These are phyloP conservation scores for Heterocephalus glaber DNA, from an alignment of 2,113 vertebrate genomes.

Conservation along the genomic window DNA sequence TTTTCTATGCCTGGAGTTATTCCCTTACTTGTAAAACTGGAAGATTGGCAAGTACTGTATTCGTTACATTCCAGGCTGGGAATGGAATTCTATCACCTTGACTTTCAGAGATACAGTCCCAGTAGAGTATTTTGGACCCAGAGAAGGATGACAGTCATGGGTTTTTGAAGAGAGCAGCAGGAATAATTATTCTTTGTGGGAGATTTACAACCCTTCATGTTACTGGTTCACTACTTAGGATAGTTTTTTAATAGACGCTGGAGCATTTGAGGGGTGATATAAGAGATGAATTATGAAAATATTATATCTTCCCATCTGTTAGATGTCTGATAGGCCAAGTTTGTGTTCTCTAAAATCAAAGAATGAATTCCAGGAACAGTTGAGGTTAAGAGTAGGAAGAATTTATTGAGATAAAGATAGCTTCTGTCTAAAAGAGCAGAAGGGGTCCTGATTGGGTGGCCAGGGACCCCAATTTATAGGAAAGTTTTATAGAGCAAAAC, in stretches of 20 bases:
- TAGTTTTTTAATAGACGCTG: background rate
- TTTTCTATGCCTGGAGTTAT: background rate
- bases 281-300: too few species aligned
- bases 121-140: background rate
- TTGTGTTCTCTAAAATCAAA: too few species aligned
- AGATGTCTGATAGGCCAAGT: too few species aligned
- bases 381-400: too few species aligned
- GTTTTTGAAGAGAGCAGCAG: background rate
- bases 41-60: background rate
- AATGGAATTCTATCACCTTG: slow-evolving; percentile 4
- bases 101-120: background rate
- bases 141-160: background rate
- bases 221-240: too few species aligned
- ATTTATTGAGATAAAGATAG: too few species aligned
- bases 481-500: too few species aligned
- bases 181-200: background rate
- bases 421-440: too few species aligned
- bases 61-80: background rate
- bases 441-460: too few species aligned
- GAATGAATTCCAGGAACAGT: too few species aligned
- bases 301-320: too few species aligned
- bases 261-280: background rate
- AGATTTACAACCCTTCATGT: background rate
- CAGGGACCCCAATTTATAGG: too few species aligned
- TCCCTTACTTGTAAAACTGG: background rate